phyloP scores from a whole-genome alignment of 2,113 vertebrate species.

The Ameiurus melas region DNA sequence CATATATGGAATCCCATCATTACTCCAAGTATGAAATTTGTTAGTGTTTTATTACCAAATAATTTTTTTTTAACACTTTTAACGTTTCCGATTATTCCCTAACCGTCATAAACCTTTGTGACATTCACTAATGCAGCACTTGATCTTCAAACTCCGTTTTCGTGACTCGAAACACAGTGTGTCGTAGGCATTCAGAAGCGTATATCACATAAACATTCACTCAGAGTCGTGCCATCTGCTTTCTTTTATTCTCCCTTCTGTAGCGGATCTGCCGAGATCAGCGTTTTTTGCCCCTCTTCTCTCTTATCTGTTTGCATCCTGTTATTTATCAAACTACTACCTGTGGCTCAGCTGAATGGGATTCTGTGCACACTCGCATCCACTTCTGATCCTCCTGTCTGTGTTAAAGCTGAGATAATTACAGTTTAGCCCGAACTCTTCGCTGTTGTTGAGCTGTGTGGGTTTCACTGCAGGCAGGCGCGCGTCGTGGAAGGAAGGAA shows the following conservation, averaged over 20 bases:
- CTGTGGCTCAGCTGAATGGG: slow-evolving; percentile 48
- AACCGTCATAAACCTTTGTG: neutral
- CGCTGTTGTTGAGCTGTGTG: slow-evolving; percentile 9
- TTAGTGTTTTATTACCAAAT: neutral
- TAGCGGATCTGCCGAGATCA: slow-evolving; percentile 38
- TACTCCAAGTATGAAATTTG: no score
- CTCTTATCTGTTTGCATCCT: slow-evolving; percentile 50
- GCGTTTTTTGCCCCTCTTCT: slow-evolving; percentile 28
- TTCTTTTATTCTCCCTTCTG: slow-evolving; percentile 27
- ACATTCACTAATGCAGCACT: neutral
- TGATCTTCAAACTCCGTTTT: neutral
- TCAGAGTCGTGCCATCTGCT: neutral
- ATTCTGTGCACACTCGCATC: slow-evolving; percentile 2
- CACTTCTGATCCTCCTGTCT: slow-evolving; percentile 35
- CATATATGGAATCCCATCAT: no score
- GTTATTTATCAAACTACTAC: slow-evolving; percentile 64
- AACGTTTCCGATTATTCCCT: neutral
- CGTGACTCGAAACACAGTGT: neutral
- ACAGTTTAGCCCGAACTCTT: slow-evolving; percentile 33
- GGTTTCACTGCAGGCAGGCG: neutral
- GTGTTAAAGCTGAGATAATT: slow-evolving; percentile 42
- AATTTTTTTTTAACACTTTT: neutral
- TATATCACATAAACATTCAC: slow-evolving; percentile 49
- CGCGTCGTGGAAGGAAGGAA: slow-evolving; percentile 3
- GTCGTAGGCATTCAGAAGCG: neutral